These are phyloP conservation scores for Sebastes fasciatus DNA, from an alignment of 2,113 vertebrate species.

Conservation along the genomic window DNA sequence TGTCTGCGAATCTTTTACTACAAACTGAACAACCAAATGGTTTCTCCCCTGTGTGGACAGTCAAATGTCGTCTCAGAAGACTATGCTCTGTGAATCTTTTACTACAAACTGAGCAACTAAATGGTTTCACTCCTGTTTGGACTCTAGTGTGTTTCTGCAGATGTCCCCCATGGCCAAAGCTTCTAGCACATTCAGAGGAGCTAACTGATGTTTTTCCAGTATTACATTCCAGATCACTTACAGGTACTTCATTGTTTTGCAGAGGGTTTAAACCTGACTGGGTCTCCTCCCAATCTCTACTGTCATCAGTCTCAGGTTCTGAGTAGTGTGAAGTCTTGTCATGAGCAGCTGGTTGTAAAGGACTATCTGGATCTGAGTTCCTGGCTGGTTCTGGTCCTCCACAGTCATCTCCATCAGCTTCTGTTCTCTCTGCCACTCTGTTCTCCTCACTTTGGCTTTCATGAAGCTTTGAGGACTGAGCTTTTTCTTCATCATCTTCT, in stretches of 20 bases:
- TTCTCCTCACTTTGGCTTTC: no score
- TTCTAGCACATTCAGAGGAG: no score
- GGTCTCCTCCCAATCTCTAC: not conserved
- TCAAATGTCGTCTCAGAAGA: no score
- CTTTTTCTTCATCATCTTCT: no score
- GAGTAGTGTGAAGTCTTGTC: not conserved
- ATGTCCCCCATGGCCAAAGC: no score
- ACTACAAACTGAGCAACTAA: not conserved
- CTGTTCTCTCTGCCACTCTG: no score
- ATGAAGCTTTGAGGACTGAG: no score
- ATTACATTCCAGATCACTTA: not conserved
- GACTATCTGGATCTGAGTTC: no score
- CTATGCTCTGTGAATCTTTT: not conserved
- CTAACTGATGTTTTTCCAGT: not conserved
- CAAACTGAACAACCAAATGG: not conserved
- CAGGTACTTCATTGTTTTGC: not conserved
- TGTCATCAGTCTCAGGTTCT: not conserved
- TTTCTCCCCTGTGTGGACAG: not conserved
- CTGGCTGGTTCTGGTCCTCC: no score
- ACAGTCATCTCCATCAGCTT: no score
- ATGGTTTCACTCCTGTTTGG: not conserved
- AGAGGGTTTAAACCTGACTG: not conserved
- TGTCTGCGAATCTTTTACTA: not conserved
- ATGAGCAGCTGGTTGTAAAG: not conserved
- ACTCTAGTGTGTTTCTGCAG: not conserved